Evolutionary conservation across 2,797 vertebrate genomes (phyloP), one percentile per base, ranked within the genome.

Genomic region (Pristis pectinata): DNA sequence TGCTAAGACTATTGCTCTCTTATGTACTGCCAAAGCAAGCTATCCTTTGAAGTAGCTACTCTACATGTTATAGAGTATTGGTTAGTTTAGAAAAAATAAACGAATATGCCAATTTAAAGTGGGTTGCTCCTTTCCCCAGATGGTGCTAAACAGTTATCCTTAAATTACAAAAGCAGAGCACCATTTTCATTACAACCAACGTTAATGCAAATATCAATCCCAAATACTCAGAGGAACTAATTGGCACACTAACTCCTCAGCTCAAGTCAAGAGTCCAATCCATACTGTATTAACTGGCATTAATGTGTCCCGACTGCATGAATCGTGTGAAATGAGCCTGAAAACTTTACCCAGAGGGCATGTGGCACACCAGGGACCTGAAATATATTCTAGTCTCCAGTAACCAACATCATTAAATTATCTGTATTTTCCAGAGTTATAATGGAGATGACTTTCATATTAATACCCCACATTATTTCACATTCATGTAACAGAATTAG

Each of bases 1-100:
- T 74, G 44, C 70, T 93, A 44, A 44, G 92, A 34, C 24, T 41
- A 91, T n/a, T 64, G n/a, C 91, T 94, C 92, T 94, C 41, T 94
- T 41, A 94, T 76, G 92, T 76, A 53, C 92, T 94, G 92, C 92
- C 92, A 94, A 93, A 13, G 41, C 11, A 44, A 67, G 27, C 34
- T 94, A 74, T 76, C 70, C 92, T 94, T 94, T 94, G 92, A 94
- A 94, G 44, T 76, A 34, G 24, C 70, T 34, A 37, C 64, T 92
- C 24, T 2, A 94, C 24, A 72, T 3, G 2, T 70, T 27, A 34
- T 76, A 49, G 49, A 94, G 41, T 56, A 74, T 44, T 76, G 37
- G 70, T 53, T 70, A 93, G 89, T 93, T 72, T 56, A 74, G 70
- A 0, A n/a, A 94, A 74, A 49, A 70, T 76, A 74, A 76, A 72